These are phyloP conservation scores for Bucorvus abyssinicus DNA, from an alignment of 2,797 vertebrate genomes.

Conservation along the genomic window DNA sequence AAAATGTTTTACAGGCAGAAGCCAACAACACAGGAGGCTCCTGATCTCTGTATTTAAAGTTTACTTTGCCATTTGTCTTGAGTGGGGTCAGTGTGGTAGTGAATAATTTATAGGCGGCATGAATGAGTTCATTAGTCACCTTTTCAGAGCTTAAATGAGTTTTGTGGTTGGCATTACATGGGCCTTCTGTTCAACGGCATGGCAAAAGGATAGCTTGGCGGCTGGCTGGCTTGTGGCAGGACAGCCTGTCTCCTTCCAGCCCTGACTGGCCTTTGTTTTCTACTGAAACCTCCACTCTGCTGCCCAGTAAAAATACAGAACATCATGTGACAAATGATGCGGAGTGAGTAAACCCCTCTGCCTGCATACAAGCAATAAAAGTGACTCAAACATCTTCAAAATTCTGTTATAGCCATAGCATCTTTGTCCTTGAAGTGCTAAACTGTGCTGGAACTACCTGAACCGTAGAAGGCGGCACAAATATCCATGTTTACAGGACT, in stretches of 20 bases:
- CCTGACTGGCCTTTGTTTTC: conserved; percentile 49
- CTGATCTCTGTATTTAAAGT: conserved; percentile 74
- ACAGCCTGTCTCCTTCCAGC: conserved; percentile 53
- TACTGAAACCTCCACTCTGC: conserved; percentile 1
- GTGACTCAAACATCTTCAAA: not conserved
- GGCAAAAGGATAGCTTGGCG: conserved; percentile 63
- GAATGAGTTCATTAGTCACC: conserved; percentile 85
- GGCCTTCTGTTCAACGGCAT: conserved; percentile 68
- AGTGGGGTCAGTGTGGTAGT: conserved; percentile 75
- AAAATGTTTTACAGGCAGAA: conserved; percentile 41
- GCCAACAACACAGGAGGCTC: not conserved
- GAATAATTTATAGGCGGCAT: conserved; percentile 83
- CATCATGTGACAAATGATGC: not conserved
- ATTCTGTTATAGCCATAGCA: not conserved
- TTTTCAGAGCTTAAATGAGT: conserved; percentile 84
- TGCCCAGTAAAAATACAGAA: not conserved
- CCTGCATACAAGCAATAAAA: not conserved
- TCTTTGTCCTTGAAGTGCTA: not conserved
- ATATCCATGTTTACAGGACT: not conserved
- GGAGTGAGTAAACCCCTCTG: not conserved
- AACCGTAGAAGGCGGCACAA: not conserved
- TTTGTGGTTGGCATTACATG: conserved; percentile 77
- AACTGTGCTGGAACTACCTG: not conserved
- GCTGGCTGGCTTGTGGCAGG: conserved; percentile 67
- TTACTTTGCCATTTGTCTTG: conserved; percentile 75